phyloP scores from a whole-genome alignment of 2,113 vertebrate genomes.

The Pica pica region DNA sequence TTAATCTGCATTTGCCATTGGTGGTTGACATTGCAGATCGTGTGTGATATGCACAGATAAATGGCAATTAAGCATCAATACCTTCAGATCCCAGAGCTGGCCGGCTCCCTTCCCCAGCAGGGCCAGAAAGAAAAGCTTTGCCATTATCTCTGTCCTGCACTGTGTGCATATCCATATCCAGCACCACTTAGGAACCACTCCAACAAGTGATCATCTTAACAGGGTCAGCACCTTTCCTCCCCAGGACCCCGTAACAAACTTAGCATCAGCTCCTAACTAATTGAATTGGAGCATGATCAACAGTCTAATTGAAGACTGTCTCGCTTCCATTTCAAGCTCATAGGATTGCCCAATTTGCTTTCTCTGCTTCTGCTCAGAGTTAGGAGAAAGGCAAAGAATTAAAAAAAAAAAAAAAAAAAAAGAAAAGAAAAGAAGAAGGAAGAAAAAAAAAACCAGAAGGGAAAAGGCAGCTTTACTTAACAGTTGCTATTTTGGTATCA shows the following conservation, averaged over 20 bases:
- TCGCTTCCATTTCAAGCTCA: neutral
- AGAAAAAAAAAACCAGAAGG: neutral
- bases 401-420: too few relatives aligned
- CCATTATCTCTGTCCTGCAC: constrained; percentile 3
- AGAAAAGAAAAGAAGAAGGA: accelerated
- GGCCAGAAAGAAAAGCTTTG: neutral
- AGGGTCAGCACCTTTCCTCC: constrained; percentile 57
- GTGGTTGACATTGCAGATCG: neutral
- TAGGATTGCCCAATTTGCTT: constrained; percentile 51
- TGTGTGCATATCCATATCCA: constrained; percentile 11
- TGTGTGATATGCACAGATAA: neutral
- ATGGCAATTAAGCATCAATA: neutral
- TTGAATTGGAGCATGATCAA: constrained; percentile 56
- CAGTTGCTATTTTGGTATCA: constrained; percentile 70
- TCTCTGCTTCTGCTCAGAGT: constrained; percentile 47
- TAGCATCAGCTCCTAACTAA: constrained; percentile 44
- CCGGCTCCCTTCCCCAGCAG: neutral
- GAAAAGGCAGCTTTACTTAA: constrained; percentile 35
- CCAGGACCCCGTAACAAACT: constrained; percentile 20
- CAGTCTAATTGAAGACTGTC: constrained; percentile 20
- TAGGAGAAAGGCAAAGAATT: constrained; percentile 19
- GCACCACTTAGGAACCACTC: constrained; percentile 41
- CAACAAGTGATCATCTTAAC: constrained; percentile 63
- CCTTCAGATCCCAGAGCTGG: neutral
- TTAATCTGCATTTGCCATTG: neutral